Conservation (phyloP, 2,113 vertebrate species). For the Sciurus niger region DNA sequence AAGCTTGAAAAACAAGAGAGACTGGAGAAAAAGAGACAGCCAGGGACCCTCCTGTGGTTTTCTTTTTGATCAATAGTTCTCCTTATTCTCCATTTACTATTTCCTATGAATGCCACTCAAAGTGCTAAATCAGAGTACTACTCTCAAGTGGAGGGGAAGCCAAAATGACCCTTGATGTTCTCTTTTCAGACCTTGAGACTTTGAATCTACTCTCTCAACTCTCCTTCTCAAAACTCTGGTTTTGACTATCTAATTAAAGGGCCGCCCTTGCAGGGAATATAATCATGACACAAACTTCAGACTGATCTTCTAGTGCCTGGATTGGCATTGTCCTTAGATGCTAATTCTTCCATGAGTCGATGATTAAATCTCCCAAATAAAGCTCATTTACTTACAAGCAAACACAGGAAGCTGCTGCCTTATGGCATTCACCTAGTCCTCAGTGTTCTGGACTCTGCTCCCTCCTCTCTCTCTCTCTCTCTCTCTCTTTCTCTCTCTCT, state of each 20-base stretch:
- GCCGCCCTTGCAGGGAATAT: not conserved
- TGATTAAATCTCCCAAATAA: not conserved
- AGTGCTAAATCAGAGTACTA: not conserved
- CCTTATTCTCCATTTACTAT: not conserved
- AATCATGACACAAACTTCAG: not conserved
- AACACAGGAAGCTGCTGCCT: rapidly evolving
- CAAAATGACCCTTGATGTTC: not conserved
- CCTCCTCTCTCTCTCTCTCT: too few relatives aligned
- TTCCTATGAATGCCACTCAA: not conserved
- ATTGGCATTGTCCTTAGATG: not conserved
- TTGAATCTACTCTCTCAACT: too few relatives aligned
- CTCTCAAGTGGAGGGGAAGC: not conserved
- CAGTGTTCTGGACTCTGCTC: not conserved
- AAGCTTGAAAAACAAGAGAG: not conserved
- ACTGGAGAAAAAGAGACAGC: not conserved
- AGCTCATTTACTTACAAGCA: not conserved
- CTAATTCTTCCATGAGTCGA: not conserved
- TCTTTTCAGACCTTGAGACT: not conserved
- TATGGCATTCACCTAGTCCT: not conserved
- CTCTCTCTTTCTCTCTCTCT: too few relatives aligned
- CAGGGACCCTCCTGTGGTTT: not conserved
- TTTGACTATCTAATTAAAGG: not conserved
- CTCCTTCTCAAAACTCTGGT: not conserved
- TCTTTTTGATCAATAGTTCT: not conserved
- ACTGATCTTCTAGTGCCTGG: not conserved